These are phyloP conservation scores for Lagopus muta DNA, from an alignment of 2,113 vertebrate species.

Conservation along the genomic window DNA sequence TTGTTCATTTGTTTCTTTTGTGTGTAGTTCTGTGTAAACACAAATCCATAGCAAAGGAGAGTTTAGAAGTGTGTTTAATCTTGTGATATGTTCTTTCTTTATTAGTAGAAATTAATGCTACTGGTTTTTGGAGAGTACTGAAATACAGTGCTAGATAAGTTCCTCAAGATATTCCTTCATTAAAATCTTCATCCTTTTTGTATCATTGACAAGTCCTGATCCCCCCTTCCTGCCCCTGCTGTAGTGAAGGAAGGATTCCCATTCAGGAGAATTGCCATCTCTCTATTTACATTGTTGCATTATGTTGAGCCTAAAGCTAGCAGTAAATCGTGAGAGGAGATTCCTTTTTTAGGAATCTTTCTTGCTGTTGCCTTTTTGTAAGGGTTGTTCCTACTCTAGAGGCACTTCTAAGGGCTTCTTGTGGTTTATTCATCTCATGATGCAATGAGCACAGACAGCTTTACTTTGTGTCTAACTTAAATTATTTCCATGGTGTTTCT, in stretches of 20 bases:
- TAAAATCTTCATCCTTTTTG: not conserved
- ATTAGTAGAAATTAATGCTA: not conserved
- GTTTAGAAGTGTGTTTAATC: not conserved
- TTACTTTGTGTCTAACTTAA: not conserved
- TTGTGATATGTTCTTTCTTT: not conserved
- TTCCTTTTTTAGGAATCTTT: not conserved
- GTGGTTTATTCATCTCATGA: not conserved
- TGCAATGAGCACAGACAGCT: not conserved
- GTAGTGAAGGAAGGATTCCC: not conserved
- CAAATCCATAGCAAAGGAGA: not conserved
- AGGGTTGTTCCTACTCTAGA: not conserved
- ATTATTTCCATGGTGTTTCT: not conserved
- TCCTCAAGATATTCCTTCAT: not conserved
- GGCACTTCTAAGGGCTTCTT: not conserved
- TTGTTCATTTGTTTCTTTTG: not conserved
- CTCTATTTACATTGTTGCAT: not conserved
- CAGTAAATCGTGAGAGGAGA: conserved; percentile 17
- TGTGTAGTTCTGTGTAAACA: not conserved
- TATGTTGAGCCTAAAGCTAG: conserved; percentile 27
- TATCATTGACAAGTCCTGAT: not conserved
- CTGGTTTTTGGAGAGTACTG: not conserved
- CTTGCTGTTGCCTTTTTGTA: not conserved
- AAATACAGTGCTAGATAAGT: not conserved
- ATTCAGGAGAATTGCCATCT: conserved; percentile 4
- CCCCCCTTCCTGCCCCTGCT: not conserved